Conservation (phyloP, 2,113 vertebrate genomes). For the Gambusia affinis region DNA sequence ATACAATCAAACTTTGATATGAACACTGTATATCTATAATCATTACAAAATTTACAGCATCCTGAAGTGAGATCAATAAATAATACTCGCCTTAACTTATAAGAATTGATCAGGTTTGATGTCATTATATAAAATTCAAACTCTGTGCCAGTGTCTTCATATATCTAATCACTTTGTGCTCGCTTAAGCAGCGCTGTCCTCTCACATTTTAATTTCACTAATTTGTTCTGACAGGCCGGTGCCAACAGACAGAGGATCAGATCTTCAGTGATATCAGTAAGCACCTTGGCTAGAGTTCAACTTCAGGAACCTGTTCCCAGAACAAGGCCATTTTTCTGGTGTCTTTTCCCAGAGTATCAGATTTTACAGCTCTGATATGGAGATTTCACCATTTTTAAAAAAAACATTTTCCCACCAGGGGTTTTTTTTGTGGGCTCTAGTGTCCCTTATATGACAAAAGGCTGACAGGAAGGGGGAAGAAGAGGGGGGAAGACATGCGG, state of each 20-base stretch:
- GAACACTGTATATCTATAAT: conserved; percentile 3
- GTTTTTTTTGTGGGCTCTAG: no score
- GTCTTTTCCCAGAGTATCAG: background rate
- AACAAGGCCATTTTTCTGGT: background rate
- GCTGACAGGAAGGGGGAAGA: no score
- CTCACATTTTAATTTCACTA: background rate
- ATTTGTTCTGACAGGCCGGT: background rate
- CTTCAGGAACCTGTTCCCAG: background rate
- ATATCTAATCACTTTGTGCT: background rate
- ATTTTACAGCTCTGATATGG: background rate
- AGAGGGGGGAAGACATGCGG: no score
- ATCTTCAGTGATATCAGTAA: background rate
- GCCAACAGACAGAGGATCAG: background rate
- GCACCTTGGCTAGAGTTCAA: background rate
- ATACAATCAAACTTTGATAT: no score
- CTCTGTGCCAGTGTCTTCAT: background rate
- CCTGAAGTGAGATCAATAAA: conserved; percentile 14
- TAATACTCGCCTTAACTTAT: conserved; percentile 17
- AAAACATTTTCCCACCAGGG: no score
- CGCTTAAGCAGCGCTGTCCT: background rate
- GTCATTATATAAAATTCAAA: conserved; percentile 6
- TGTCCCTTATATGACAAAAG: no score
- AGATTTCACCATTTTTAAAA: no score
- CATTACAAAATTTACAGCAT: conserved; percentile 19
- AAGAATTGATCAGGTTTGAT: conserved; percentile 10